Conservation (phyloP, 2,113 vertebrate species). For the Pseudopodoces humilis region DNA sequence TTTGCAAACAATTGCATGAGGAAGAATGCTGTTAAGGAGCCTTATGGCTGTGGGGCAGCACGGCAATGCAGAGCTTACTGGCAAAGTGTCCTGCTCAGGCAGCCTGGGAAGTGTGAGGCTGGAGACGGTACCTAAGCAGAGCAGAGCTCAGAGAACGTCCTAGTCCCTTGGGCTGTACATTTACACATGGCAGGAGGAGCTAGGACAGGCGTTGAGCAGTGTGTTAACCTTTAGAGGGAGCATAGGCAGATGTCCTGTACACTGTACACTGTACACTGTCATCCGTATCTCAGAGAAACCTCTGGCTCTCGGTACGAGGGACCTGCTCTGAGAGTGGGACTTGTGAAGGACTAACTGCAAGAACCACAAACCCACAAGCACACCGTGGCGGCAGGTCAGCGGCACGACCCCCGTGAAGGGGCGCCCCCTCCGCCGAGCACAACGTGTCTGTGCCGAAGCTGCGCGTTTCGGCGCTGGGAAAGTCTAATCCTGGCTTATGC, state of each 20-base stretch:
- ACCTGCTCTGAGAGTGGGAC: constrained; percentile 54
- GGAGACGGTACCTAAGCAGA: constrained; percentile 33
- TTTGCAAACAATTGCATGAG: not conserved
- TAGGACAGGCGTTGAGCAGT: constrained; percentile 40
- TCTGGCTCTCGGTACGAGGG: constrained; percentile 16
- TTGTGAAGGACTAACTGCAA: constrained; percentile 11
- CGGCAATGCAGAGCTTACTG: constrained; percentile 25
- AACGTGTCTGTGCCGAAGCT: not conserved
- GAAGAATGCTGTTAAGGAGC: constrained; percentile 21
- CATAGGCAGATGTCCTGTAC: constrained; percentile 56
- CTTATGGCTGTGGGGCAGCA: not conserved
- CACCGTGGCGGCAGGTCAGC: constrained; percentile 2
- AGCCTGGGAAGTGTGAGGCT: not conserved
- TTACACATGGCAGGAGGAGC: constrained; percentile 40
- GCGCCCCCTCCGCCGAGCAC: constrained; percentile 60
- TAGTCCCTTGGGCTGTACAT: constrained; percentile 6
- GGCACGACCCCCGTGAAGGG: constrained; percentile 59
- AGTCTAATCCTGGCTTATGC: constrained; percentile 64
- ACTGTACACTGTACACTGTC: constrained; percentile 61
- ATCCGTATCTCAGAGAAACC: constrained; percentile 20
- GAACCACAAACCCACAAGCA: not conserved
- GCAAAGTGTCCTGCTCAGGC: constrained; percentile 27
- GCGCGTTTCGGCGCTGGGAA: not conserved
- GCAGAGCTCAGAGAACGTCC: constrained; percentile 29
- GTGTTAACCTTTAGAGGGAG: constrained; percentile 24